Conservation (phyloP, 2,888 invertebrate genomes). For the Tubulanus polymorphus region DNA sequence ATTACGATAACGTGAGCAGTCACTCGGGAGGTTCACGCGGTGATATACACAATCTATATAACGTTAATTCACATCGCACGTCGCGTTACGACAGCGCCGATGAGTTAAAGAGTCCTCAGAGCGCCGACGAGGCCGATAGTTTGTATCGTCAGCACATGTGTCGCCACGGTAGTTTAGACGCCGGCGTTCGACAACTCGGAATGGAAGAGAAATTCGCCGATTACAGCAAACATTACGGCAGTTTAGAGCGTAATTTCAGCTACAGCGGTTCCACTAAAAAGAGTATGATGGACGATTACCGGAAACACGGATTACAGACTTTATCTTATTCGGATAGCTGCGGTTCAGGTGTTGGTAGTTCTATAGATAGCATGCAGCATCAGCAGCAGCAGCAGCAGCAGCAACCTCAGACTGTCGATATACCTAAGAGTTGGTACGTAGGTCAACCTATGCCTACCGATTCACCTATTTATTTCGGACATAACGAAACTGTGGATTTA, state of each 20-base stretch:
- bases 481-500: not conserved
- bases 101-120: constrained; percentile 31
- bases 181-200: not conserved
- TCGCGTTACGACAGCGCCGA: constrained; percentile 46
- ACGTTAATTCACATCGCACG: constrained; percentile 51
- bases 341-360: too few species aligned
- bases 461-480: not conserved
- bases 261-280: not conserved
- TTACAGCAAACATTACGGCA: constrained; percentile 23
- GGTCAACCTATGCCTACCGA: not conserved
- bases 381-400: not conserved
- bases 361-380: not conserved
- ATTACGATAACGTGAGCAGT: constrained; percentile 37
- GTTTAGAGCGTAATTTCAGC: constrained; percentile 28
- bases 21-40: constrained; percentile 17
- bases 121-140: not conserved
- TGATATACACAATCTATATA: constrained; percentile 49
- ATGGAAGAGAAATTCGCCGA: not conserved
- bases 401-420: not conserved
- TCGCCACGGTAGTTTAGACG: constrained; percentile 1
- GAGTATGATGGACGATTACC: not conserved
- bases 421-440: not conserved
- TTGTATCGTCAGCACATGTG: not conserved
- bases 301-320: not conserved
- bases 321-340: not conserved